A percentile compares a stretch with the other conserved stretches of the same genome.
phyloP scores from a whole-genome alignment of 2,113 vertebrate genomes.

The Emydura subglobosa region DNA sequence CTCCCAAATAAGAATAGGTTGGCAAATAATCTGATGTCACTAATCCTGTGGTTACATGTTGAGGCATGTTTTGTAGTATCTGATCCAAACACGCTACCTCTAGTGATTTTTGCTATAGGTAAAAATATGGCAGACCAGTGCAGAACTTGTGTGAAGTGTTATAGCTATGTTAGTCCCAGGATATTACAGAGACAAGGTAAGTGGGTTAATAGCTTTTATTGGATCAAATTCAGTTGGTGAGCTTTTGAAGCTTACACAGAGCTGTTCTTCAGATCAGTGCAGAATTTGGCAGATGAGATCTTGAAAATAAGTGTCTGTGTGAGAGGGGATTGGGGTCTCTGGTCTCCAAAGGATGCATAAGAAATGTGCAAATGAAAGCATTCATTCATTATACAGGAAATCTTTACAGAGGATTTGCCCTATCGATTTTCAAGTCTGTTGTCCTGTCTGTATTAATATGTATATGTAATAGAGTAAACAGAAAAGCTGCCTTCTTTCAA shows the following conservation, averaged over 20 bases:
- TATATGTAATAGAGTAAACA: not conserved
- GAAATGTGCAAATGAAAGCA: not conserved
- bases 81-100: no score
- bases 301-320: not conserved
- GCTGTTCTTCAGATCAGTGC: not conserved
- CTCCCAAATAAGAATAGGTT: no score
- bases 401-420: not conserved
- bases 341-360: not conserved
- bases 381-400: not conserved
- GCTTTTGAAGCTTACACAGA: not conserved
- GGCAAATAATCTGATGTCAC: no score
- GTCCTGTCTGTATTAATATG: not conserved
- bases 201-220: not conserved
- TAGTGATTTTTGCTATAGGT: no score
- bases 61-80: no score
- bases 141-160: no score
- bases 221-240: not conserved
- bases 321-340: not conserved
- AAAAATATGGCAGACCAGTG: no score
- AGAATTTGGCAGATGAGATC: not conserved
- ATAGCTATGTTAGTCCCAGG: no score
- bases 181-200: not conserved
- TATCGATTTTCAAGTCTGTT: not conserved
- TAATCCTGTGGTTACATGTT: no score
- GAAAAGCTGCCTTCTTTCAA: not conserved